Base-by-base conservation (phyloP, 2,888 invertebrate species). In the Callyntrura guangdongensis region DNA sequence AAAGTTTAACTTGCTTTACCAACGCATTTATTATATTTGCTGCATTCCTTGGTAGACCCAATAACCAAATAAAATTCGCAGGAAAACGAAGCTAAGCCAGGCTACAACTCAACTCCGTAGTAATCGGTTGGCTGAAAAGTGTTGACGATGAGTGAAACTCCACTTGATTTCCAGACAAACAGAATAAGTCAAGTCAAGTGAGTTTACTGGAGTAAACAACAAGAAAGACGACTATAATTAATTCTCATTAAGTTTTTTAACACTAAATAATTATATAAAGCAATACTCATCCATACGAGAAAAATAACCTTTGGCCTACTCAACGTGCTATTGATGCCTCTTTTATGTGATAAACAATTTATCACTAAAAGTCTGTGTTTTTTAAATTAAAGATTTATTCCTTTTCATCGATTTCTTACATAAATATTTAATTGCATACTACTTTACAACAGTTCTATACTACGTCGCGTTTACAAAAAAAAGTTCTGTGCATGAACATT, bases 371-470 rank as follows among this genome's bases (percentile, higher is more conserved):
- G 17, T 49, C 77, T 77, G n/a, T 17, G 14, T 17, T 0, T 47
- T 72, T 72, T 72, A 36, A 36, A 72, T 72, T 47, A 72, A 72
- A 27, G 27, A 72, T 72, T 72, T 72, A 72, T 14, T 72, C 72
- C 72, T 20, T 72, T 72, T 45, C 72, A 72, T 72, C 72, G 72
- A 72, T 72, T 72, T 72, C 72, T 72, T 72, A 72, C 20, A 72
- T 72, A 72, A 45, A 72, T 72, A 72, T 72, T 72, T 72, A 72
- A 72, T 47, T 72, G n/a, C 72, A 45, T 3, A 72, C 72, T 69
- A 17, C 47, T n/a, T 12, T 17, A 45, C 47, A 64, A 59, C 36
- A 67, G 36, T 27, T 67, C 59, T 36, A 22, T 67, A 36, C 72
- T 47, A 17, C 47, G 47, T 72, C 47, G 72, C 47, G 72, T 20